A percentile compares a stretch with the other conserved stretches of the same genome.
Conservation (phyloP, 2,797 vertebrate species). For the Phrynocephalus guinanensis region DNA sequence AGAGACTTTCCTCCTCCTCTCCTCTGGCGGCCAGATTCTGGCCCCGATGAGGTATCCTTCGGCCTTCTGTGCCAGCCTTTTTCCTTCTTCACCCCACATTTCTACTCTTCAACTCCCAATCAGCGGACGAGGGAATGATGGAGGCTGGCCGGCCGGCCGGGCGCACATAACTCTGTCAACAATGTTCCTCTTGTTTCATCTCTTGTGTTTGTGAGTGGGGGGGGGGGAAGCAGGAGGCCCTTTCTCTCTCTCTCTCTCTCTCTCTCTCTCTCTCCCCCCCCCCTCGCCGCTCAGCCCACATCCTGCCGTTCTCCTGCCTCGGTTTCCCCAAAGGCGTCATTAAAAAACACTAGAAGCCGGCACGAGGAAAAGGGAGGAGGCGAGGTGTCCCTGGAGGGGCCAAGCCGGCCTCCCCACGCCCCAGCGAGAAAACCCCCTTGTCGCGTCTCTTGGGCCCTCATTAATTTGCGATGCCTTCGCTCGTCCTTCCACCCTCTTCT, state of each 20-base stretch:
- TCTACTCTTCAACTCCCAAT: background rate
- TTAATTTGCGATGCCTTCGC: background rate
- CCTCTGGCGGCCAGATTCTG: background rate
- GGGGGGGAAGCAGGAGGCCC: too few relatives aligned
- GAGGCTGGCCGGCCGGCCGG: background rate
- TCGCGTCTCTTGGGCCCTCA: background rate
- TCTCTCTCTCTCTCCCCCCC: background rate
- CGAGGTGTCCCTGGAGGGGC: background rate
- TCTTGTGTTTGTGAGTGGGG: background rate
- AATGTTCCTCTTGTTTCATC: background rate
- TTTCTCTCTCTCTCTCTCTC: too few relatives aligned
- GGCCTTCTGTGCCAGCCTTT: background rate
- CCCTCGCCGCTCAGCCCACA: too few relatives aligned
- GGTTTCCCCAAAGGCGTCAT: background rate
- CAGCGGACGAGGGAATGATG: background rate
- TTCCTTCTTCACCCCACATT: background rate
- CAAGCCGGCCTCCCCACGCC: background rate
- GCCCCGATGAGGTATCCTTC: too few relatives aligned
- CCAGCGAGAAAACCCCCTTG: constrained; percentile 42
- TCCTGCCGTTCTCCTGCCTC: background rate
- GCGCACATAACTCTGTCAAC: background rate
- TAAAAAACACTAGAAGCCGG: background rate
- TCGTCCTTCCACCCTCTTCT: background rate
- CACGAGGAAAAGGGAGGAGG: background rate
- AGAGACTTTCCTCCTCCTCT: too few relatives aligned